Evolutionary conservation across 2,797 vertebrate species (phyloP).

Genomic region (Margarornis squamiger): DNA sequence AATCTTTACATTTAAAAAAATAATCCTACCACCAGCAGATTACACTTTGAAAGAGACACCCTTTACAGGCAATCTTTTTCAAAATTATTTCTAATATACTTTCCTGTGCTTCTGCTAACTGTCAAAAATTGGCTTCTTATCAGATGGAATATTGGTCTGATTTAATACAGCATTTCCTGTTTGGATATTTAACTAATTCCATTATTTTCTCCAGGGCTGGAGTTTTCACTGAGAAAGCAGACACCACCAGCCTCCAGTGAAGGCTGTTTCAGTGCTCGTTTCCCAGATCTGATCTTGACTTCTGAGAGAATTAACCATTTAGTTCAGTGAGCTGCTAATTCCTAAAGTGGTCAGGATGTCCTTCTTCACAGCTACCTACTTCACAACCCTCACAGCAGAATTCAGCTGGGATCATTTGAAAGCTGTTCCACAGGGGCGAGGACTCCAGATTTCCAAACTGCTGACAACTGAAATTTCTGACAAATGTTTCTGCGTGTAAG

Average conservation of each 20-base stretch:
- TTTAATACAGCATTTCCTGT: constrained; percentile 40
- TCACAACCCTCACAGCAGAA: not conserved
- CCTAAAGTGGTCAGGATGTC: not conserved
- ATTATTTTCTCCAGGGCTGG: constrained; percentile 26
- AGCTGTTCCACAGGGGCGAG: not conserved
- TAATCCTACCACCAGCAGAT: not conserved
- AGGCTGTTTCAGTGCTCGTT: not conserved
- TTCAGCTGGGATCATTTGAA: not conserved
- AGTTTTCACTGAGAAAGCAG: constrained; percentile 7
- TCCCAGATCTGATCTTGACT: constrained; percentile 4
- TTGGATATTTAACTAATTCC: constrained; percentile 36
- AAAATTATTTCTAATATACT: not conserved
- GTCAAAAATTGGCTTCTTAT: constrained; percentile 23
- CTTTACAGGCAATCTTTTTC: not conserved
- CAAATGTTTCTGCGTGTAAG: not conserved
- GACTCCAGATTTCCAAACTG: not conserved
- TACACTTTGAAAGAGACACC: not conserved
- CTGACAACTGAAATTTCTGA: not conserved
- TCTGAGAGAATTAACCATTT: constrained; percentile 9
- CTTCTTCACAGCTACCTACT: not conserved
- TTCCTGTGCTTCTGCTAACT: not conserved
- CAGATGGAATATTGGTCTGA: not conserved
- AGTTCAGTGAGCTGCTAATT: not conserved
- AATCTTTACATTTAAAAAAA: not conserved
- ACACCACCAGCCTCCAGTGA: not conserved